Evolutionary conservation across 2,888 invertebrate species (phyloP), one percentile per base, ranked within the genome.

Genomic region (Gastracanthus pulcherrimus): DNA sequence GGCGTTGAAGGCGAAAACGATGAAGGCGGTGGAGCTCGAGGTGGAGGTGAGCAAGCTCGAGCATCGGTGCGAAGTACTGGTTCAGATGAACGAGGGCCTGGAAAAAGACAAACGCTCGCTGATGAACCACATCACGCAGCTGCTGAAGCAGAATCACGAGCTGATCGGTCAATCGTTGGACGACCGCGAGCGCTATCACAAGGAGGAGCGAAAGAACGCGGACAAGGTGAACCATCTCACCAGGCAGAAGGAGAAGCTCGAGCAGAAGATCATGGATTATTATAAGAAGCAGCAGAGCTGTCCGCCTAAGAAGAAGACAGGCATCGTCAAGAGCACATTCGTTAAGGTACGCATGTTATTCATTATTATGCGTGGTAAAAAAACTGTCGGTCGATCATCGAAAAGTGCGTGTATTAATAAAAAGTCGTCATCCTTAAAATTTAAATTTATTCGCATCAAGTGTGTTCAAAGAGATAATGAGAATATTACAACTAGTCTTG

Each of bases 181-280:
- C 92, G 97, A 97, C 89, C 98, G 98, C 90, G 97, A 98, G 89
- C 96, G 97, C 91, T 97, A 96, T 90, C 97, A 97, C 85, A 95
- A 96, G 87, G 98, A 98, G 92, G 97, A 98, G 91, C 97, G 97
- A 91, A 94, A 95, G 90, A 97, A 97, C 88, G 95, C 96, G 16
- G 98, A 98, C 89, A 96, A 96, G 92, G 93, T 98, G 26, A 96
- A 97, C 87, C 96, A 96, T 86, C 92, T 98, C 41, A 95, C 96
- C 87, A 93, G 98, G 4, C 98, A 98, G 89, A 98, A 98, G 90
- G 98, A 98, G 90, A 97, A 98, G 89, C 92, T 98, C 16, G 98
- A 98, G 91, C 98, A 98, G 90, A 98, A 98, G 92, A 98, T 98
- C 55, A 98, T 98, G 97, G 98, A 98, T 87, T 97, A 98, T 91